Conservation (phyloP, 2,888 invertebrate genomes). For the Drosophila putrida region DNA sequence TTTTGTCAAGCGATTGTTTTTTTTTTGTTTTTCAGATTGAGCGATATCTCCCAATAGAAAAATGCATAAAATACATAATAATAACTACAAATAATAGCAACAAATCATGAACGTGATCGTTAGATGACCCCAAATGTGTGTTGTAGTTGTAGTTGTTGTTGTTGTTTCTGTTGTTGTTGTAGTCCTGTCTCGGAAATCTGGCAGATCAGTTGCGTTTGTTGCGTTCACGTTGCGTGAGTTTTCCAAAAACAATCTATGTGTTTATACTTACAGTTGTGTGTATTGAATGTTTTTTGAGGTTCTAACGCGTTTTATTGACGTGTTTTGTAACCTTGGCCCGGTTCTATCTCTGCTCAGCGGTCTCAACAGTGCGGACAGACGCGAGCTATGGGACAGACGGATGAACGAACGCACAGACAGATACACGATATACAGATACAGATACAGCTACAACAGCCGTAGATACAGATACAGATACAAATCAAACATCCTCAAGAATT, state of each 20-base stretch:
- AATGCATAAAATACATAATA: slow-evolving; percentile 48
- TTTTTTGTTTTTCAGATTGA: slow-evolving; percentile 46
- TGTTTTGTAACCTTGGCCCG: slow-evolving; percentile 84
- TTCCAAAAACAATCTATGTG: slow-evolving; percentile 53
- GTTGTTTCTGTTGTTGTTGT: slow-evolving; percentile 18
- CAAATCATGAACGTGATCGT: slow-evolving; percentile 68
- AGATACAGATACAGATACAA: slow-evolving; percentile 53
- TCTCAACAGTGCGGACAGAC: slow-evolving; percentile 35
- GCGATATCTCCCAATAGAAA: slow-evolving; percentile 43
- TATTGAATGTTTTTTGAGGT: slow-evolving; percentile 36
- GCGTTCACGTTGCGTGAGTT: slow-evolving; percentile 58
- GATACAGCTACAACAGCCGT: slow-evolving; percentile 28
- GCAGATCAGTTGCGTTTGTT: slow-evolving; percentile 38
- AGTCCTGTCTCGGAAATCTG: slow-evolving; percentile 57
- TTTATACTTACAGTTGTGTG: slow-evolving; percentile 11
- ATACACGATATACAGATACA: slow-evolving; percentile 36
- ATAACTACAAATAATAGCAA: slow-evolving; percentile 40
- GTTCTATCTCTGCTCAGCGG: slow-evolving; percentile 65
- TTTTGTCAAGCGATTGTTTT: slow-evolving; percentile 62
- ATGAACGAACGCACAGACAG: slow-evolving; percentile 29
- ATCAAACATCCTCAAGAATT: slow-evolving; percentile 78
- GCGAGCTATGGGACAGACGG: slow-evolving; percentile 29
- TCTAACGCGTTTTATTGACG: slow-evolving; percentile 82
- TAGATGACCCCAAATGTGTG: slow-evolving; percentile 51
- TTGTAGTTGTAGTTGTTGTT: slow-evolving; percentile 21